These are phyloP conservation scores for Pao palembangensis DNA, from an alignment of 2,113 vertebrate genomes.

Conservation along the genomic window DNA sequence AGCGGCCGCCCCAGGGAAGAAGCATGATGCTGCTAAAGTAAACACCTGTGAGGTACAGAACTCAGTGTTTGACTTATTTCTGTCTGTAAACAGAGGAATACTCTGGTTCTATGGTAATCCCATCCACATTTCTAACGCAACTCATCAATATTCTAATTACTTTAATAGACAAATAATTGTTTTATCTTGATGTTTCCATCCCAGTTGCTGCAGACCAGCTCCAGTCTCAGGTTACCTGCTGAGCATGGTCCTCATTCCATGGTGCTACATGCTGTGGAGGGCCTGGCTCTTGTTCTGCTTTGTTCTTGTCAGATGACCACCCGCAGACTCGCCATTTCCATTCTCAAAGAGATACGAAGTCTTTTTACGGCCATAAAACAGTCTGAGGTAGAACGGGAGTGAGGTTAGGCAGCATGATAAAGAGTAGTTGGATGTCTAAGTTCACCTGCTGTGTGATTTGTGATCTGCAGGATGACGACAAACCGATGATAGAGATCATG, in stretches of 20 bases:
- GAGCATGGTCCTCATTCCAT: conserved; percentile 85
- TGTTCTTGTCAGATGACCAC: conserved; percentile 93
- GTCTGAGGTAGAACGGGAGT: conserved; percentile 80
- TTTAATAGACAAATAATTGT: background rate
- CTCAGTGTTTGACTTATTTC: background rate
- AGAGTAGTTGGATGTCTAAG: no score
- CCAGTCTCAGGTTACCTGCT: conserved; percentile 71
- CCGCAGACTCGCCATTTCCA: conserved; percentile 85
- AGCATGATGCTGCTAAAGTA: conserved; percentile 73
- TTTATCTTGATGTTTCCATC: conserved; percentile 4
- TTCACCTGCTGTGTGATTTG: background rate
- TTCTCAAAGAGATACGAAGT: conserved; percentile 89
- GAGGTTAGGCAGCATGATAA: background rate
- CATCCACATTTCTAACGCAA: no score
- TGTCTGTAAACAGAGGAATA: background rate
- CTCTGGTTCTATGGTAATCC: background rate
- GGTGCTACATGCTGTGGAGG: conserved; percentile 86
- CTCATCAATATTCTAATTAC: no score
- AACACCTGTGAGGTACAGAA: conserved; percentile 81
- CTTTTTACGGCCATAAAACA: conserved; percentile 88
- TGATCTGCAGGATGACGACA: conserved; percentile 88
- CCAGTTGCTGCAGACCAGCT: conserved; percentile 78
- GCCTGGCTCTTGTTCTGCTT: conserved; percentile 89
- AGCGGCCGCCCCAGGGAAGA: conserved; percentile 81
- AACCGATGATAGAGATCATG: conserved; percentile 96